Conservation (phyloP, 2,113 vertebrate genomes). For the Edolisoma coerulescens region DNA sequence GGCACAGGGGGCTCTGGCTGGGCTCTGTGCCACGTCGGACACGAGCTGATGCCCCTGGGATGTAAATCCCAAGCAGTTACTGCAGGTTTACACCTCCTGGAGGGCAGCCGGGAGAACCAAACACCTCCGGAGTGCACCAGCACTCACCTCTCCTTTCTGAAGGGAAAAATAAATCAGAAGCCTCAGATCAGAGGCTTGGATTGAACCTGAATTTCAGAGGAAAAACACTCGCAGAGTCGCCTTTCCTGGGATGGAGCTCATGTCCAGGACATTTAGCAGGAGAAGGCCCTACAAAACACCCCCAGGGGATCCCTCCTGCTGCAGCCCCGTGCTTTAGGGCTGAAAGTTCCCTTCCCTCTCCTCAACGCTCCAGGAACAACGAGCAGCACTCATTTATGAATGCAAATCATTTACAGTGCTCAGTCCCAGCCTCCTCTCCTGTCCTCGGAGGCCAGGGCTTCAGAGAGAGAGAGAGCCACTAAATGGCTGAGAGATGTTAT, state of each 20-base stretch:
- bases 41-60: not conserved
- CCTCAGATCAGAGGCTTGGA: not conserved
- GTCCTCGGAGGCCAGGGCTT: not conserved
- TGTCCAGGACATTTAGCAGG: not conserved
- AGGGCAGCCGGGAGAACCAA: not conserved
- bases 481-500: slow-evolving; percentile 16
- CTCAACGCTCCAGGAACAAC: not conserved
- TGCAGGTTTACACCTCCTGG: not conserved
- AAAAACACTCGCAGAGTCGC: not conserved
- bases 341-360: not conserved
- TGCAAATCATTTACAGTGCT: slow-evolving; percentile 19
- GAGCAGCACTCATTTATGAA: not conserved
- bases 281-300: not conserved
- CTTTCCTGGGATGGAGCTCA: not conserved
- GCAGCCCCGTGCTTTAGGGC: not conserved
- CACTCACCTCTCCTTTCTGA: not conserved
- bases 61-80: not conserved
- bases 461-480: slow-evolving; percentile 18
- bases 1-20: not conserved
- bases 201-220: not conserved
- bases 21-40: not conserved
- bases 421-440: not conserved
- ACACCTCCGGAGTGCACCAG: not conserved
- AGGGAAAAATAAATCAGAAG: not conserved
- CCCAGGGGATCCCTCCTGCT: not conserved